These are phyloP conservation scores for Catocala fraxini DNA, from an alignment of 2,888 invertebrate genomes.

Conservation along the genomic window DNA sequence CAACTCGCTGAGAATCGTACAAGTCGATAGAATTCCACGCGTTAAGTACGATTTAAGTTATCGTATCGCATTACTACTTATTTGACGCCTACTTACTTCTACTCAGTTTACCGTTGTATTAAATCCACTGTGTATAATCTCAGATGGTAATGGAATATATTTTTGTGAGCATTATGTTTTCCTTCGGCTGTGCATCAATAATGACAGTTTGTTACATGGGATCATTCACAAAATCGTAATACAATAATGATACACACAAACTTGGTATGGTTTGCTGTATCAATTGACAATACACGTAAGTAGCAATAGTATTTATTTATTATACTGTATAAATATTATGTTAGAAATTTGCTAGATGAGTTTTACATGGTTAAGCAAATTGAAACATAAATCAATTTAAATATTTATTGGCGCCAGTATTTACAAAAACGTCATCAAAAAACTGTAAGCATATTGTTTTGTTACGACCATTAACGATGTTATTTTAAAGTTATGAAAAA, in stretches of 20 bases:
- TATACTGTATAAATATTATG: background rate
- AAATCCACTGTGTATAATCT: background rate
- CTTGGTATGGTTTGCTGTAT: conserved; percentile 23
- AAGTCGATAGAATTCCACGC: conserved; percentile 40
- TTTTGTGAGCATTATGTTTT: conserved; percentile 20
- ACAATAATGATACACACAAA: conserved; percentile 19
- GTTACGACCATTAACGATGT: background rate
- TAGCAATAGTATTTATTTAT: conserved; percentile 15
- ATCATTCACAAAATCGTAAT: conserved; percentile 17
- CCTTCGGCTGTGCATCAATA: conserved; percentile 2
- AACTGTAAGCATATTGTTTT: conserved; percentile 17
- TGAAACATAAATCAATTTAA: conserved; percentile 16
- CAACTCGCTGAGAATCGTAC: conserved; percentile 42
- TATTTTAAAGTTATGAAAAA: background rate
- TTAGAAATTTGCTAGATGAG: background rate
- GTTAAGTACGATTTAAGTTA: conserved; percentile 28
- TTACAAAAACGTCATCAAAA: conserved; percentile 31
- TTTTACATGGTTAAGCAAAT: conserved; percentile 12
- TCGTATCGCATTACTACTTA: conserved; percentile 7
- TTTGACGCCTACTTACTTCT: conserved; percentile 3
- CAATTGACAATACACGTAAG: conserved; percentile 38
- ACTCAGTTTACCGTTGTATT: background rate
- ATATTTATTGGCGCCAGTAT: conserved; percentile 21
- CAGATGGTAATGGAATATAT: conserved; percentile 6
- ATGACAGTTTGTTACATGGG: conserved; percentile 5